Conservation (phyloP, 1,140 invertebrate species). For the Drosophila mojavensis region DNA sequence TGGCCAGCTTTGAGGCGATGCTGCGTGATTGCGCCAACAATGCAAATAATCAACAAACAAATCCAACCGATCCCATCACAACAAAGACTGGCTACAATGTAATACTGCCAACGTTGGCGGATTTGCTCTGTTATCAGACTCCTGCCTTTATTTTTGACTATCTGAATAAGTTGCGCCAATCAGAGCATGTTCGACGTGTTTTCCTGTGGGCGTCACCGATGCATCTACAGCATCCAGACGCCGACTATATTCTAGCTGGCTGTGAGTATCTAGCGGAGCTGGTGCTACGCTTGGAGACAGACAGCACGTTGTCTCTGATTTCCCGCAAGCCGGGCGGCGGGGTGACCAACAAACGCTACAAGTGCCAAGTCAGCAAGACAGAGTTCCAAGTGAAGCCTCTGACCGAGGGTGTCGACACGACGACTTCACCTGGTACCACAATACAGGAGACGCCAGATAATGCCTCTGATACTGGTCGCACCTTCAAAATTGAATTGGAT, state of each 20-base stretch:
- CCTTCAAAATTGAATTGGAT: conserved; percentile 81
- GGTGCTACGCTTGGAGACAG: conserved; percentile 60
- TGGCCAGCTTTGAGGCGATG: conserved; percentile 53
- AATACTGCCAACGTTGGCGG: conserved; percentile 70
- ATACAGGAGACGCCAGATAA: background rate
- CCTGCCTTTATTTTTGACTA: conserved; percentile 64
- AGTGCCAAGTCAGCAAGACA: conserved; percentile 61
- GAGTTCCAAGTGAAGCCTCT: conserved; percentile 61
- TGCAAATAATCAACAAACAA: conserved; percentile 36
- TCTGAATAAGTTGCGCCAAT: conserved; percentile 62
- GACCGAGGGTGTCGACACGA: conserved; percentile 1
- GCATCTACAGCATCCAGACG: conserved; percentile 56
- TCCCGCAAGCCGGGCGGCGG: conserved; percentile 64
- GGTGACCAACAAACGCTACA: conserved; percentile 63
- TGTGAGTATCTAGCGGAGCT: conserved; percentile 77
- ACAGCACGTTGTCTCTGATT: conserved; percentile 54
- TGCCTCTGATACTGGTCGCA: conserved; percentile 49
- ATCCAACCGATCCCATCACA: conserved; percentile 10
- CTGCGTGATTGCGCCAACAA: conserved; percentile 46
- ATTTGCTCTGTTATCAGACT: conserved; percentile 67
- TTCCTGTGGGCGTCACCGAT: conserved; percentile 72
- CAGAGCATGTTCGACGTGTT: conserved; percentile 63
- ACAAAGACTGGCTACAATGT: conserved; percentile 57
- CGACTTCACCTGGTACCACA: conserved; percentile 11
- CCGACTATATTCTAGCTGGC: conserved; percentile 61